These are phyloP conservation scores for Achlya flavicornis DNA, from an alignment of 2,888 invertebrate species.

Conservation along the genomic window DNA sequence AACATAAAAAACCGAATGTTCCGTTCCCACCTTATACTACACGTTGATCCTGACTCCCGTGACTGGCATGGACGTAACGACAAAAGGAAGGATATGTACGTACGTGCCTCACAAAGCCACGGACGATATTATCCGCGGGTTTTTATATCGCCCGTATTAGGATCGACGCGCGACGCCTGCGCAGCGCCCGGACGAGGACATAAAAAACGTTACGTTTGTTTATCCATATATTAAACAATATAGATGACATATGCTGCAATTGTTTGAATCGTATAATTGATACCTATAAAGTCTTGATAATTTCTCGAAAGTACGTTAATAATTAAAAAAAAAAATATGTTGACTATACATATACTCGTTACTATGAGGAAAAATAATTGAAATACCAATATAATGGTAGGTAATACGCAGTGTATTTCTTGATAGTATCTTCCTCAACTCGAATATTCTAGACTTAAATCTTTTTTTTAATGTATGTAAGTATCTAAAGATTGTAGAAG, in stretches of 20 bases:
- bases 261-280: background rate
- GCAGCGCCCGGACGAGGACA: slow-evolving; percentile 39
- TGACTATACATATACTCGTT: background rate
- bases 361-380: background rate
- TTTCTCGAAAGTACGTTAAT: too few relatives aligned
- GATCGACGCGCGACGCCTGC: slow-evolving; percentile 44
- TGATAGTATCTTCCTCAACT: background rate
- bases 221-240: slow-evolving; percentile 29
- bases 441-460: too few relatives aligned
- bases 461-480: background rate
- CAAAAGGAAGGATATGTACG: slow-evolving; percentile 74
- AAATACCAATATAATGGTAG: background rate
- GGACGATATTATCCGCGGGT: slow-evolving; percentile 69
- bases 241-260: background rate
- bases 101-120: slow-evolving; percentile 77
- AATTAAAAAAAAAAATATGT: background rate
- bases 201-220: slow-evolving; percentile 47
- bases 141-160: slow-evolving; percentile 62
- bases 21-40: background rate
- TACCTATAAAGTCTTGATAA: background rate
- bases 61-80: slow-evolving; percentile 42
- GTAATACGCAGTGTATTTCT: background rate
- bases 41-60: slow-evolving; percentile 25
- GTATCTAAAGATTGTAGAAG: too few relatives aligned
- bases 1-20: background rate